These are phyloP conservation scores for Campopleginae sp. DNA, from an alignment of 2,888 invertebrate genomes.

Conservation along the genomic window DNA sequence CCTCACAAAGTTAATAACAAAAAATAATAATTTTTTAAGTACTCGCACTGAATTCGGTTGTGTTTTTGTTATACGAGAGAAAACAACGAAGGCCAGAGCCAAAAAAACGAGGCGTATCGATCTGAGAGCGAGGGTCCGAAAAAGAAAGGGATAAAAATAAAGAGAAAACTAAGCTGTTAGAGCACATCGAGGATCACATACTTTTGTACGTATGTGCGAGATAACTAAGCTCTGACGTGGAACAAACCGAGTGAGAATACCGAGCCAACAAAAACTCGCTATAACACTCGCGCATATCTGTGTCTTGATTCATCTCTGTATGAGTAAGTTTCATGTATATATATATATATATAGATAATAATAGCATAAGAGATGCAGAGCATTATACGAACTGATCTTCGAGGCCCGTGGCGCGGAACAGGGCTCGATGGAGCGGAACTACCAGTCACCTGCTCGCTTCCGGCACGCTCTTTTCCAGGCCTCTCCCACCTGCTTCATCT, in stretches of 20 bases:
- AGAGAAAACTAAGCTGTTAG: constrained; percentile 65
- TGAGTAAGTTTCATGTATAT: constrained; percentile 20
- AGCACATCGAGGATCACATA: constrained; percentile 47
- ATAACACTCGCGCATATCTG: background rate
- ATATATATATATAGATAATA: constrained; percentile 41
- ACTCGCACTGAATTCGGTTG: too few species aligned
- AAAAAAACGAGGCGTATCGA: constrained; percentile 51
- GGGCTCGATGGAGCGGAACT: constrained; percentile 84
- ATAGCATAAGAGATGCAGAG: constrained; percentile 67
- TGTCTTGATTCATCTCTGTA: constrained; percentile 20
- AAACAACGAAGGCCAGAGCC: constrained; percentile 38
- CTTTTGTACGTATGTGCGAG: constrained; percentile 50
- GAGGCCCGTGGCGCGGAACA: constrained; percentile 83
- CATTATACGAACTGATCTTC: constrained; percentile 80
- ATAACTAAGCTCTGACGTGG: constrained; percentile 61
- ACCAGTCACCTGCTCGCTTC: constrained; percentile 84
- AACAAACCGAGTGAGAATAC: constrained; percentile 55
- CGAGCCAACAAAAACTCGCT: constrained; percentile 44
- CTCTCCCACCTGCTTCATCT: constrained; percentile 66
- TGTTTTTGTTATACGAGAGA: background rate
- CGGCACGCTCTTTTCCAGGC: constrained; percentile 78
- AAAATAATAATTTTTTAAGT: too few species aligned
- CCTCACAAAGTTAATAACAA: too few species aligned
- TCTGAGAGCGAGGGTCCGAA: constrained; percentile 26
- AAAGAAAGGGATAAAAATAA: constrained; percentile 13